Evolutionary conservation across 2,113 vertebrate species (phyloP), one percentile per base, ranked within the genome.

Genomic region (Terrapene triunguis): DNA sequence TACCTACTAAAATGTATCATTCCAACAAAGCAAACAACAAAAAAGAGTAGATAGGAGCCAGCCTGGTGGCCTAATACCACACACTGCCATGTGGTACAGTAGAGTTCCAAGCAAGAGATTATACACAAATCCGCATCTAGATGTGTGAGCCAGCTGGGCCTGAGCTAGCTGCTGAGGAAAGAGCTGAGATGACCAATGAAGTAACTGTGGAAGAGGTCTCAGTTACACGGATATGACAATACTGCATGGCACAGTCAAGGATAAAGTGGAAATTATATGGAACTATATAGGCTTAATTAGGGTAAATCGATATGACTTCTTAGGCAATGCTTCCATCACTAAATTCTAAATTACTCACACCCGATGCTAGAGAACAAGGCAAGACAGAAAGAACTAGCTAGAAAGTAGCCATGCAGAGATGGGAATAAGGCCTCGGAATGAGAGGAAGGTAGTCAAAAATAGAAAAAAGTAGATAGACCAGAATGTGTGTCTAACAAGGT

Each of bases 111-210:
- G 59, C 59, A 82, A 88, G 17, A 1, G 29, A 29, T 65, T 22
- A 7, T 7, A 51, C 65, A 69, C 65, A 38, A 69, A 21, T 38
- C 7, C 35, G 21, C 65, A 79, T 87, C 87, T 94, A 82, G 80
- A 94, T 72, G 8, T 84, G 50, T 24, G 76, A 84, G 90, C 54
- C 94, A 97, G 57, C 85, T 94, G 90, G 89, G 78, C 51, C 62
- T 50, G 65, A 10, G 90, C 87, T 89, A 92, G 87, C 62, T 78
- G 54, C 50, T 88, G 72, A 69, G 87, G 19, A 86, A 10, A 83
- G 48, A 81, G 94, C 84, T 74, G 88, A 57, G 83, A 95, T n/a
- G 82, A 94, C 86, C 83, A 84, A 59, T 79, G 83, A 94, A 35
- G 91, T 80, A 81, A 84, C 82, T 82, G 84, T 80, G 94, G 50